Evolutionary conservation across 2,888 invertebrate species (phyloP), one percentile per base, ranked within the genome.

Genomic region (Acrocyrtus sp.): DNA sequence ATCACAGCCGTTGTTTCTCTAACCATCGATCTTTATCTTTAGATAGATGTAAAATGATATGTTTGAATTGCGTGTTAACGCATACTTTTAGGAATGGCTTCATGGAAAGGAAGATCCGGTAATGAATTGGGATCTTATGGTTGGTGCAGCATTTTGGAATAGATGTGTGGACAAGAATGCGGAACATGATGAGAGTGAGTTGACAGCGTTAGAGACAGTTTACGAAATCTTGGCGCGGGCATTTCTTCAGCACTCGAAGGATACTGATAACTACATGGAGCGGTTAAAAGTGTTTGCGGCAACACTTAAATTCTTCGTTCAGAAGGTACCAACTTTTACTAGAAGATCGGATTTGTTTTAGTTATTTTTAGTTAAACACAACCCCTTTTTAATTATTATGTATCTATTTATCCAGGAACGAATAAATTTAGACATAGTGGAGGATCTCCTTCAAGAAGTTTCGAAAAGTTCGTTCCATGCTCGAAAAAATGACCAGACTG

Each of bases 141-240:
- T 69, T 47, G 68, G 68, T 8, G 54, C 61, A 26, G 60, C 61
- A 4, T 51, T 69, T 19, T 69, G 68, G 68, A 58, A 69, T 27
- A 15, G 68, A 26, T 69, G 68, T 47, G 48, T 27, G 8, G 68
- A 69, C 48, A 53, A 61, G 19, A 39, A 53, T 0, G 21, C 47
- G 19, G 8, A 22, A 3, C 15, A 60, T 0, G 10, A 10, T 22
- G 39, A 60, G 15, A 54, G 54, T 10, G 68, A 69, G 21, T 1
- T 54, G 4, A 3, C 2, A 3, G 26, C 12, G 6, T 27, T 69
- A 29, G 68, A 53, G 12, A 53, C 15, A 2, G 21, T 69, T 0
- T 61, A 61, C 24, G 24, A 26, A 19, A 57, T 60, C 19, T 22
- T 69, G 10, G 27, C 61, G 1, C n/a, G 34, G 17, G n/a, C 21